Base-by-base conservation (phyloP, 2,113 vertebrate genomes). In the Prietella phreatophila region DNA sequence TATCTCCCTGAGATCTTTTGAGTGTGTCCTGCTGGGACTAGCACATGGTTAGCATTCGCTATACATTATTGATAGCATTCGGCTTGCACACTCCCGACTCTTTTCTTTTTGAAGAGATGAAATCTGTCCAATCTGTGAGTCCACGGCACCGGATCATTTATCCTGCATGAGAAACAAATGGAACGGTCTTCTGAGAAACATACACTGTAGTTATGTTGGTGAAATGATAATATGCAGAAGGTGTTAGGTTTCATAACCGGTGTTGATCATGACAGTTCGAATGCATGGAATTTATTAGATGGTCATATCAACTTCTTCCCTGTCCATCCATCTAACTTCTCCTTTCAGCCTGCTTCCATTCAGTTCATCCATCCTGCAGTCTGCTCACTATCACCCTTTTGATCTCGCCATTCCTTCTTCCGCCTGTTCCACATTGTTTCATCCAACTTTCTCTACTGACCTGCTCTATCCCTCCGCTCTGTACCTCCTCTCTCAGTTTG, bases 21-120 rank as follows among this genome's bases (percentile, higher is more conserved):
- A 71, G 67, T 33, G 55, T 36, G 3, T 22, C 65, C 58, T 65
- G 78, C 63, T 36, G 85, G 47, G 76, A 86, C 61, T 13, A 58
- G 47, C 78, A 42, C 33, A 56, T 69, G 85, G 78, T 71, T 81
- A 71, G 61, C 61, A 71, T 76, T 39, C 84, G 20, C 84, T 56
- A 85, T 86, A 55, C 55, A 81, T 87, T 56, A 87, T 86, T 86
- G 39, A 82, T 82, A 55, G 39, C 25, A 50, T 79, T 85, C 69
- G 27, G n/a, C 22, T 6, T 42, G 20, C 76, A 36, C 58, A 10
- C 22, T 65, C 3, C 36, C 25, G 50, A 78, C 36, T 61, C 33
- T 55, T 56, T 79, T 65, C 58, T 78, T 50, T 63, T 86, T 79
- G 27, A 60, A 78, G 84, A 47, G 61, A 17, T 78, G 56, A 82